Percentiles rank a stretch among this genome's conserved stretches.
phyloP scores from a whole-genome alignment of 2,888 invertebrate genomes.

The Caenorhabditis uteleia region DNA sequence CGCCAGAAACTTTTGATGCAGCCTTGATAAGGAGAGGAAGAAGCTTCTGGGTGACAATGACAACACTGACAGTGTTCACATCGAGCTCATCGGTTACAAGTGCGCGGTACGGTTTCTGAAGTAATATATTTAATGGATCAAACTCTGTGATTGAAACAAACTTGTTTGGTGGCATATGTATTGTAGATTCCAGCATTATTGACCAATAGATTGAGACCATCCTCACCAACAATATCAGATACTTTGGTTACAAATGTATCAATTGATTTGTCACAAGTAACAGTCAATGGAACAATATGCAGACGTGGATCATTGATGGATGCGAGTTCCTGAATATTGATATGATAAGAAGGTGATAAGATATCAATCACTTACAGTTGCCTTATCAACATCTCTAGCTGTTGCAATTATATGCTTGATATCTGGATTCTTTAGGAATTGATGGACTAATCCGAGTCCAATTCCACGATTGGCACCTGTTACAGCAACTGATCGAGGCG shows the following conservation, averaged over 20 bases:
- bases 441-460: constrained; percentile 84
- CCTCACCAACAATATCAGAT: constrained; percentile 6
- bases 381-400: constrained; percentile 78
- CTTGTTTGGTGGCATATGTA: constrained; percentile 9
- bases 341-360: too few species aligned
- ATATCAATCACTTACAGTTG: too few species aligned
- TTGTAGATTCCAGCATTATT: constrained; percentile 21
- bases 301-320: constrained; percentile 14
- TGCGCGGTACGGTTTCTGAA: background rate
- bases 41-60: background rate
- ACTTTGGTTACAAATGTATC: constrained; percentile 17
- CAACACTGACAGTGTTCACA: background rate
- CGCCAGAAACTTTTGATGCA: background rate
- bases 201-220: constrained; percentile 1
- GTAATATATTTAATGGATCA: background rate
- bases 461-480: constrained; percentile 90
- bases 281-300: constrained; percentile 34
- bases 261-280: constrained; percentile 35
- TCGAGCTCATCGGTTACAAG: background rate
- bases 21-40: constrained; percentile 5
- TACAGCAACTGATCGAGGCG: constrained; percentile 76
- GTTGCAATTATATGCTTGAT: constrained; percentile 82
- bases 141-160: too few species aligned
- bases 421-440: constrained; percentile 72
- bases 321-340: constrained; percentile 3